phyloP scores from a whole-genome alignment of 2,113 vertebrate genomes.

The Tautogolabrus adspersus region DNA sequence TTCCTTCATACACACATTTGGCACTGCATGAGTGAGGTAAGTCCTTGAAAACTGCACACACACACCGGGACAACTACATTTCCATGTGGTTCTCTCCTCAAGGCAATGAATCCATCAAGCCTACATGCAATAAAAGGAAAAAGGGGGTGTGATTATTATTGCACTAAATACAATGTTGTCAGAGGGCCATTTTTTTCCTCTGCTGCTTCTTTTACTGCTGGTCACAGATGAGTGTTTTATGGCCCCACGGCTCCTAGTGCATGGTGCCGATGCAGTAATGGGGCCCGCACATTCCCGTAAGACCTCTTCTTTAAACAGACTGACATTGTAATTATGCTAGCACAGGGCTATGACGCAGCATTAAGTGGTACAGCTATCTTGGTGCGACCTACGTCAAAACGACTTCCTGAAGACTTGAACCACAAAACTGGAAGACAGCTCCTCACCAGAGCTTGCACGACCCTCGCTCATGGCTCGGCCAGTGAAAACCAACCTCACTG shows the following conservation, averaged over 20 bases:
- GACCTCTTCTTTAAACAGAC: constrained; percentile 67
- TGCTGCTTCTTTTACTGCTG: constrained; percentile 69
- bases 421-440: constrained; percentile 45
- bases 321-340: constrained; percentile 71
- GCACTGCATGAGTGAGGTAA: constrained; percentile 10
- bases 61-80: constrained; percentile 69
- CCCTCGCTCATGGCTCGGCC: constrained; percentile 46
- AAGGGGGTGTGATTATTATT: constrained; percentile 71
- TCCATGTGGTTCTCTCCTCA: constrained; percentile 57
- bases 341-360: constrained; percentile 57
- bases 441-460: constrained; percentile 51
- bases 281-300: constrained; percentile 68
- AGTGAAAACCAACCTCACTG: constrained; percentile 62
- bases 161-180: constrained; percentile 73
- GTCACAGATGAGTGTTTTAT: constrained; percentile 80
- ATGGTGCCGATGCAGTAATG: constrained; percentile 62
- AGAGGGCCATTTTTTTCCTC: constrained; percentile 44
- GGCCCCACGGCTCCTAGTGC: constrained; percentile 49
- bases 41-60: constrained; percentile 58
- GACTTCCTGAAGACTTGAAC: constrained; percentile 45
- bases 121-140: constrained; percentile 73
- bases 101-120: constrained; percentile 77
- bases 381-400: constrained; percentile 51
- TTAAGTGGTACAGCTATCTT: constrained; percentile 52
- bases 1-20: constrained; percentile 32